Evolutionary conservation across 2,888 invertebrate genomes (phyloP).

Genomic region (Oegoconia quadripuncta): DNA sequence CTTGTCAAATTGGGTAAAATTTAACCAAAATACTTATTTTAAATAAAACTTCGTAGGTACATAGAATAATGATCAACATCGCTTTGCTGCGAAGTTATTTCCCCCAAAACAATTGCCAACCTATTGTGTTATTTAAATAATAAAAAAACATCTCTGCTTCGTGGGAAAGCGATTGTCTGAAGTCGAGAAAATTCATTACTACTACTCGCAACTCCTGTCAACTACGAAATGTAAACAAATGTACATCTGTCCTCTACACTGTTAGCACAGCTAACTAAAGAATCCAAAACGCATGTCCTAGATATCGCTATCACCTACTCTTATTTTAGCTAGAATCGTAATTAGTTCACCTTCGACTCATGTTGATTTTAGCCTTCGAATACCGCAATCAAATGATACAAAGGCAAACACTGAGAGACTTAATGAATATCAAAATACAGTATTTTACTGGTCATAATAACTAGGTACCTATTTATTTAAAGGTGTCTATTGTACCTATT

Average conservation of each 20-base stretch:
- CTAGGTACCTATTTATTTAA: too few relatives aligned
- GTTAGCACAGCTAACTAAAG: too few relatives aligned
- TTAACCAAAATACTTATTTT: not conserved
- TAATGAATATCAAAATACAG: constrained; percentile 35
- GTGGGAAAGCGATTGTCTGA: constrained; percentile 53
- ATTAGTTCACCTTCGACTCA: constrained; percentile 28
- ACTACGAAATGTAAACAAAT: constrained; percentile 1
- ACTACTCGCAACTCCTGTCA: constrained; percentile 29
- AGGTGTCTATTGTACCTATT: too few relatives aligned
- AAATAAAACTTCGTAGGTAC: not conserved
- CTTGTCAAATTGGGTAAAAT: too few relatives aligned
- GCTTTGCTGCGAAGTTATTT: constrained; percentile 26
- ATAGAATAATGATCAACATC: constrained; percentile 41
- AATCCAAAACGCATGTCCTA: too few relatives aligned
- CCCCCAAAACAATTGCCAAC: constrained; percentile 53
- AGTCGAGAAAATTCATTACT: constrained; percentile 37
- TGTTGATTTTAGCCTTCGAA: constrained; percentile 32
- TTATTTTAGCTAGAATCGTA: constrained; percentile 17
- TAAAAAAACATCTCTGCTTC: constrained; percentile 43
- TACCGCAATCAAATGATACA: constrained; percentile 27
- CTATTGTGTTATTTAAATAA: constrained; percentile 47
- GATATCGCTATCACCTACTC: too few relatives aligned
- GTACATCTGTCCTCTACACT: too few relatives aligned
- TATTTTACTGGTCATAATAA: constrained; percentile 33
- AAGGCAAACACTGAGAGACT: constrained; percentile 26